phyloP scores from a whole-genome alignment of 2,113 vertebrate species.

The Paedocypris sp. region DNA sequence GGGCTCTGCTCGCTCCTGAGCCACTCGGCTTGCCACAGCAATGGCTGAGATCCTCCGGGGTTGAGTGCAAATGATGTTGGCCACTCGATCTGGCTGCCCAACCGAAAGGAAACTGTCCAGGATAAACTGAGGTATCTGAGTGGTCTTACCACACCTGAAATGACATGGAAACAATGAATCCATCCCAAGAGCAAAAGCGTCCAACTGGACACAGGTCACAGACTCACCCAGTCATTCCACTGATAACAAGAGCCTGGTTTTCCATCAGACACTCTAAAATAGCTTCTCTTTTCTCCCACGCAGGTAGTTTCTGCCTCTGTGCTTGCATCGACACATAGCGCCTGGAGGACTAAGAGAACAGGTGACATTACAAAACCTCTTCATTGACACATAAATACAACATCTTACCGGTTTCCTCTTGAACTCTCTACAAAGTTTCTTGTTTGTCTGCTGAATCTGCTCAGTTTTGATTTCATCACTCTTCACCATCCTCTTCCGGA shows the following conservation, averaged over 20 bases:
- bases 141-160: conserved; percentile 92
- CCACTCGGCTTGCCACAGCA: conserved; percentile 85
- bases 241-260: conserved; percentile 87
- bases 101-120: conserved; percentile 72
- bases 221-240: conserved; percentile 93
- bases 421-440: conserved; percentile 76
- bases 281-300: conserved; percentile 75
- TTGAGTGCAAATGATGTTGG: conserved; percentile 92
- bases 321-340: conserved; percentile 75
- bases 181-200: neutral
- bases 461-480: conserved; percentile 61
- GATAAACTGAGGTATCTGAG: conserved; percentile 96
- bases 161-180: neutral
- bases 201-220: neutral
- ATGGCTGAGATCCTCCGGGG: conserved; percentile 93
- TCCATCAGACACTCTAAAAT: conserved; percentile 68
- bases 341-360: conserved; percentile 67
- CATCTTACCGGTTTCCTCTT: conserved; percentile 74
- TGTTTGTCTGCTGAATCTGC: conserved; percentile 66
- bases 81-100: conserved; percentile 60
- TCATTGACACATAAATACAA: neutral
- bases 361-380: neutral
- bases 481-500: conserved; percentile 73
- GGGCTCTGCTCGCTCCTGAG: conserved; percentile 80
- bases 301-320: conserved; percentile 84